Base-by-base conservation (phyloP, 2,113 vertebrate species). In the Callocephalon fimbriatum region DNA sequence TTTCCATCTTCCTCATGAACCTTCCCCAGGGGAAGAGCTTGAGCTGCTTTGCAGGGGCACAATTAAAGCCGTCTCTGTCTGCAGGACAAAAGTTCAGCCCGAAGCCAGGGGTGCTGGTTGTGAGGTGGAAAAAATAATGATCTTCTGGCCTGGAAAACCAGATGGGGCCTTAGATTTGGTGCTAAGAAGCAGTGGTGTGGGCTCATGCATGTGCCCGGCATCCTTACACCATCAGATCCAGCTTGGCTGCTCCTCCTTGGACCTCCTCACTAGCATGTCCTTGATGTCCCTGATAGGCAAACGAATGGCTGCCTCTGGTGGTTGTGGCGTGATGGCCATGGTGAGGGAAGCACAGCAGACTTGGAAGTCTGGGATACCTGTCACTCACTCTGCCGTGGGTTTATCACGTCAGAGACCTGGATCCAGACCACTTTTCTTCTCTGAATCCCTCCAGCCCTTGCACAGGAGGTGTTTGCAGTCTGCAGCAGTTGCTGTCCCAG, bases 181-280 rank as follows among this genome's bases (percentile, higher is more conserved):
- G 4, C 23, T 77, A 29, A 59, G 58, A 47, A 45, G 8, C 16
- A 68, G 54, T 0, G 0, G 5, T 0, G 1, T 45, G 72, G 35
- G 79, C 32, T 76, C 27, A 1, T 0, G 31, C 42, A 7, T 4
- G 0, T 1, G 3, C 18, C 27, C 70, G 31, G 37, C 17, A 67
- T 10, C 51, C 45, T 56, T 8, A 45, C 10, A 31, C 7, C 19
- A 2, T 16, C 6, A 16, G 62, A 23, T 23, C 56, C 4, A 6
- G 25, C 66, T 44, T 5, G 3, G 44, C 26, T 15, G 1, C n/a
- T 31, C 15, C 6, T 81, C 63, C 78, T 22, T 26, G 17, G 7
- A 63, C 19, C 44, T 62, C 11, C 76, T 71, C 6, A 2, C 18
- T 10, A 38, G 5, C 0, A 3, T 1, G 5, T 48, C 35, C 51